A percentile compares a stretch with the other conserved stretches of the same genome.
Evolutionary conservation across 2,888 invertebrate genomes (phyloP).

Genomic region (Neocrepidodera transversa): DNA sequence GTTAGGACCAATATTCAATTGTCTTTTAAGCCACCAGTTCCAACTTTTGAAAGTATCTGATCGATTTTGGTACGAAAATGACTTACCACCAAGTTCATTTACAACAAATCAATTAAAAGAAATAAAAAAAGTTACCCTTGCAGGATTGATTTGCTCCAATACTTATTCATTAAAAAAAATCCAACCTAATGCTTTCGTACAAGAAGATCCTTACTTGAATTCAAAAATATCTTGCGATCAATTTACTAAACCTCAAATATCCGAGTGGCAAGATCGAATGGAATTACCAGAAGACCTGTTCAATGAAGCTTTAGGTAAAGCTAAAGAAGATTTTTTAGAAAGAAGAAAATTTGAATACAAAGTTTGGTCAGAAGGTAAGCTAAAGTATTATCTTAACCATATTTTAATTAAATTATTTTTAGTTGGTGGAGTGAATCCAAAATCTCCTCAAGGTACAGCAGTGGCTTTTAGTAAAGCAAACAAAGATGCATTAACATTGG

Average conservation of each 20-base stretch:
- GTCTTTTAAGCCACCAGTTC: conserved; percentile 84
- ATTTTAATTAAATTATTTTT: conserved; percentile 38
- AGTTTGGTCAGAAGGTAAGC: conserved; percentile 77
- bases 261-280: conserved; percentile 69
- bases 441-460: conserved; percentile 85
- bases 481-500: conserved; percentile 79
- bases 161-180: conserved; percentile 72
- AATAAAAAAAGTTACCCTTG: conserved; percentile 78
- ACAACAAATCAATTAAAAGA: conserved; percentile 79
- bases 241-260: conserved; percentile 70
- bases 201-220: conserved; percentile 85
- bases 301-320: conserved; percentile 77
- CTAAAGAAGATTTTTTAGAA: conserved; percentile 77
- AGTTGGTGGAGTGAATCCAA: conserved; percentile 85
- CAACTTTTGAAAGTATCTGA: conserved; percentile 83
- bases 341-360: conserved; percentile 82
- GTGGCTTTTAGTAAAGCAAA: conserved; percentile 92
- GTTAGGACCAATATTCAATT: conserved; percentile 87
- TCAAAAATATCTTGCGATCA: conserved; percentile 78
- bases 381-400: conserved; percentile 1
- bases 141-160: conserved; percentile 80
- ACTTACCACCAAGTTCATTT: conserved; percentile 86
- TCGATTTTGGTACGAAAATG: conserved; percentile 96
- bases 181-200: conserved; percentile 87
- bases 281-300: conserved; percentile 75